These are phyloP conservation scores for Triplophysa rosa DNA, from an alignment of 2,113 vertebrate genomes.

Conservation along the genomic window DNA sequence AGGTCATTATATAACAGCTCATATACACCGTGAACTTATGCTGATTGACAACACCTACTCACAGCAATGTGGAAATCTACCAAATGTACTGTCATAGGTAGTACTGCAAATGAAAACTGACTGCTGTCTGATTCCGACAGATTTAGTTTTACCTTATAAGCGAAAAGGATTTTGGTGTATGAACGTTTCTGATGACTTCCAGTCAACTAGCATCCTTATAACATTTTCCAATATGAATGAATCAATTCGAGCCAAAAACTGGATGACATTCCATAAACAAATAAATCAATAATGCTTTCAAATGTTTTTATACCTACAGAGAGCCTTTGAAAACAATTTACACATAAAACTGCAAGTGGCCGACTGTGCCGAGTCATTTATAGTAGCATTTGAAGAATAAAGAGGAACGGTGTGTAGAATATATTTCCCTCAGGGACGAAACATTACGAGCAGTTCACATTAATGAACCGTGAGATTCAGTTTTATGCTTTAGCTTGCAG, in stretches of 20 bases:
- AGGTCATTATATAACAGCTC: not conserved
- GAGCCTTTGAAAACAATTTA: too few relatives aligned
- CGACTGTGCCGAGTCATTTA: too few relatives aligned
- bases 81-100: not conserved
- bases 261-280: too few relatives aligned
- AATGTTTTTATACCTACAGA: too few relatives aligned
- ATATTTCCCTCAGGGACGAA: conserved; percentile 7
- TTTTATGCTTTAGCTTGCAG: conserved; percentile 16
- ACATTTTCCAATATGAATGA: too few relatives aligned
- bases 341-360: too few relatives aligned
- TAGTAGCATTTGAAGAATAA: too few relatives aligned
- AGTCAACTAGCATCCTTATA: too few relatives aligned
- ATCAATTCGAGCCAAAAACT: too few relatives aligned
- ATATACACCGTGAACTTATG: not conserved
- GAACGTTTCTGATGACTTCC: too few relatives aligned
- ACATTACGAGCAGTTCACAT: not conserved
- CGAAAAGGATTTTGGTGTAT: not conserved
- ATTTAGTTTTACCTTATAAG: too few relatives aligned
- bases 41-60: not conserved
- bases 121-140: not conserved
- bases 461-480: conserved; percentile 14
- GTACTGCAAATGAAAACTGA: not conserved
- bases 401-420: not conserved
- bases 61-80: not conserved
- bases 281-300: too few relatives aligned